phyloP scores from a whole-genome alignment of 1,140 invertebrate species.

The Drosophila burlai region DNA sequence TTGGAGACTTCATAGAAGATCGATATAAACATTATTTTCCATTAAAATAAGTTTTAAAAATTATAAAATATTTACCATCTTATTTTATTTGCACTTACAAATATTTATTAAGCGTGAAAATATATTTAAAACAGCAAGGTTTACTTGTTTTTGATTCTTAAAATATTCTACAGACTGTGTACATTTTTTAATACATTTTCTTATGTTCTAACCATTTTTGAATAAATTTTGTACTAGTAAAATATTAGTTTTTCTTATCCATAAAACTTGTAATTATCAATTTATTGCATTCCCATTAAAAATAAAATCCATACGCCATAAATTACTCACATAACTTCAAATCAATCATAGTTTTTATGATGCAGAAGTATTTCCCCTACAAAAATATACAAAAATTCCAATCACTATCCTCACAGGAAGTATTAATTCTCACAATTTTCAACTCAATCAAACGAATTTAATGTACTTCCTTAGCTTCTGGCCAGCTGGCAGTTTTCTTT shows the following conservation, averaged over 20 bases:
- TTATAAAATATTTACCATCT: no score
- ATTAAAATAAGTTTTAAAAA: no score
- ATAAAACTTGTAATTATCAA: not conserved
- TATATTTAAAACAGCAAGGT: no score
- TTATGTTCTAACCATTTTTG: not conserved
- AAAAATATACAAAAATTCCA: not conserved
- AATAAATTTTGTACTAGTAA: not conserved
- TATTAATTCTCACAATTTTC: not conserved
- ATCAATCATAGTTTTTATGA: not conserved
- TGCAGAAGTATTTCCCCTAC: not conserved
- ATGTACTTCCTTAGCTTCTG: constrained; percentile 31
- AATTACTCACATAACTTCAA: no score
- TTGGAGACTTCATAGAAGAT: no score
- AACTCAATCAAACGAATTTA: constrained; percentile 22
- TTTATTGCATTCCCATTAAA: not conserved
- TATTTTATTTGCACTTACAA: no score
- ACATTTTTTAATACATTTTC: no score
- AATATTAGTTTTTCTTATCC: not conserved
- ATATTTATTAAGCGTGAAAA: no score
- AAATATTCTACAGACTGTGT: no score
- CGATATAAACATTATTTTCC: no score
- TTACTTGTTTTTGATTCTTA: no score
- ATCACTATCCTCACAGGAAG: constrained; percentile 8
- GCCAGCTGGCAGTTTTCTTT: constrained; percentile 4
- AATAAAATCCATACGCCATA: not conserved